Evolutionary conservation across 64 coral and sea anemone genomes (phyloP), one percentile per base, ranked within the genome.

Genomic region (Astreopora myriophthalma): DNA sequence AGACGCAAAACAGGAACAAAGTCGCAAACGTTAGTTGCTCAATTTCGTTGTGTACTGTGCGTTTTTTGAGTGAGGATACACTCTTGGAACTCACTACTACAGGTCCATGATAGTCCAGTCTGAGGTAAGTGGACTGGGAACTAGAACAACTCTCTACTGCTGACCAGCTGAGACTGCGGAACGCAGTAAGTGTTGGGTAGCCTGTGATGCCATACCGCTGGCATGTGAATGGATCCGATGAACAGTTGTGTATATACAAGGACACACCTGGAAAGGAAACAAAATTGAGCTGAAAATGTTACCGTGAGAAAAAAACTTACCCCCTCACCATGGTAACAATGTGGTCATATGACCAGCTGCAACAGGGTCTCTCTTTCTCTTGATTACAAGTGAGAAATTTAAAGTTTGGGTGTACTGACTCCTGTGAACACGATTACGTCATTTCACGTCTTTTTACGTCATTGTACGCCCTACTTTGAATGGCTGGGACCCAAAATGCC

Each of bases 91-190:
- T 85, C 57, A 98, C 96, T 83, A 95, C 62, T 10, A 98, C 44
- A 22, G 94, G 89, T 1, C 96, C 93, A 73, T 98, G 96, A 60
- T 98, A 98, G 42, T 95, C 93, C 20, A 95, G 61, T 40, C 90
- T 76, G 17, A 98, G 92, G 70, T 95, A 93, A n/a, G 82, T 87
- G 39, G 94, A 87, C 25, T 90, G 71, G 37, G 80, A 81, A 13
- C 69, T 80, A 69, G 81, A 69, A 73, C 96, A 98, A 11, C 49
- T 85, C 26, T 39, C 80, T 14, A 87, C 78, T 69, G 72, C 66
- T 64, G 93, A 89, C 96, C 96, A 98, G 61, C 94, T 95, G 31
- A 98, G 81, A 76, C 91, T 95, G 29, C 96, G 96, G 87, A 93
- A 98, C 34, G 94, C 90, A 67, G 88, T 98, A 14, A 98, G 37